Base-by-base conservation (phyloP, 2,113 vertebrate genomes). In the Lynx canadensis region DNA sequence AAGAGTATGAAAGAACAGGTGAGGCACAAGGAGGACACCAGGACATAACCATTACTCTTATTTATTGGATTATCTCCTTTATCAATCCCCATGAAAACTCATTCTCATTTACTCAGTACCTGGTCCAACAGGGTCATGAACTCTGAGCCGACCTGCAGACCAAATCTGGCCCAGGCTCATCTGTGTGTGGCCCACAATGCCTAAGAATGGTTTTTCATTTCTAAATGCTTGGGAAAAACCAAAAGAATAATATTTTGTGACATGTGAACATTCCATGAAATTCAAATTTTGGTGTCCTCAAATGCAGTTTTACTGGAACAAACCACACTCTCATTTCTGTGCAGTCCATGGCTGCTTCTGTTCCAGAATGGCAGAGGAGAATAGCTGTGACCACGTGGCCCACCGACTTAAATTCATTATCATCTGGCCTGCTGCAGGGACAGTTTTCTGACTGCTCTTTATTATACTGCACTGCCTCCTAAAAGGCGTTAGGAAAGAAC, bases 341-440 rank as follows among this genome's bases (percentile, higher is more conserved):
- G 23, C 23, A 50, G 60, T 12, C 66, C 48, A 9, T 31, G 9
- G 65, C 45, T 4, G 31, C 36, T 25, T 27, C 29, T n/a, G 9
- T n/a, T 5, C 29, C 14, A 0, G 19, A 66, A 25, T 0, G 0
- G 74, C 16, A 38, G 55, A 21, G 19, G 4, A 5, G 29, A 7
- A 23, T 2, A 57, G 71, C 5, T 27, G 31, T 31, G 31, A 65
- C 55, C 29, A 16, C 7, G 0, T 23, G 36, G 87, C 55, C 50
- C 31, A 10, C 19, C 23, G 31, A 66, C 33, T 55, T 15, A 63
- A 4, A 19, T 2, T n/a, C 76, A 29, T 27, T 10, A 2, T 13
- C 5, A n/a, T 31, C 33, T 52, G 15, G 14, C 10, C 89, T 33
- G 38, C 50, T 27, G 36, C 16, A 66, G 41, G 36, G 13, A 65